Conservation (phyloP, 2,888 invertebrate genomes). For the Therioaphis trifolii region DNA sequence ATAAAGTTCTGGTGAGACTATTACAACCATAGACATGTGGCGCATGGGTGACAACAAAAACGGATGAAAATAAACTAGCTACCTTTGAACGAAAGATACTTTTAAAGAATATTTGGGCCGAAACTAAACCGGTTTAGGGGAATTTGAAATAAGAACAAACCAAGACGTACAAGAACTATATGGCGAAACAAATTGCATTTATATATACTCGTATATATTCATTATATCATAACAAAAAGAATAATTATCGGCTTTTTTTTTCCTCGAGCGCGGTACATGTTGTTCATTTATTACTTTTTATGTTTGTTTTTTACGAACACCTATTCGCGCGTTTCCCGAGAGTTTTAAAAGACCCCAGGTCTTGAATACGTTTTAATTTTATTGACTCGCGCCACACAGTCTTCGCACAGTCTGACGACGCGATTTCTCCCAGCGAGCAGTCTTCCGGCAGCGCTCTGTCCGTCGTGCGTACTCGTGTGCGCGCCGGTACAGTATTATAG, state of each 20-base stretch:
- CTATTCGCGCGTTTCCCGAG: neutral
- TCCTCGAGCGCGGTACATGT: neutral
- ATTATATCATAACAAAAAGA: no score
- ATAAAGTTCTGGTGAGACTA: no score
- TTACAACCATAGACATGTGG: no score
- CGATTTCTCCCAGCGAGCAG: constrained; percentile 3
- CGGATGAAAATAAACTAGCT: no score
- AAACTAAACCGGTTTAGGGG: no score
- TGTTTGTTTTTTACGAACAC: neutral
- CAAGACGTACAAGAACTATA: no score
- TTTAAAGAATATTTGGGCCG: no score
- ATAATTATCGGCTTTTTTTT: constrained; percentile 1
- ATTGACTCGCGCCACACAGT: constrained; percentile 1
- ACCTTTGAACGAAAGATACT: no score
- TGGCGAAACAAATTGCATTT: neutral
- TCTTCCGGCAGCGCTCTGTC: constrained; percentile 24
- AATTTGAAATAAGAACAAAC: no score
- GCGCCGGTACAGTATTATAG: neutral
- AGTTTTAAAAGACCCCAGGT: constrained; percentile 21
- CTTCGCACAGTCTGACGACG: neutral
- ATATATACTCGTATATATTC: neutral
- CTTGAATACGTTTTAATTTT: neutral
- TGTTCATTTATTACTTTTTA: neutral
- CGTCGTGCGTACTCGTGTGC: neutral
- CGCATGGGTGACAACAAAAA: no score